Evolutionary conservation across 2,113 vertebrate genomes (phyloP).

Genomic region (Pseudopodoces humilis): DNA sequence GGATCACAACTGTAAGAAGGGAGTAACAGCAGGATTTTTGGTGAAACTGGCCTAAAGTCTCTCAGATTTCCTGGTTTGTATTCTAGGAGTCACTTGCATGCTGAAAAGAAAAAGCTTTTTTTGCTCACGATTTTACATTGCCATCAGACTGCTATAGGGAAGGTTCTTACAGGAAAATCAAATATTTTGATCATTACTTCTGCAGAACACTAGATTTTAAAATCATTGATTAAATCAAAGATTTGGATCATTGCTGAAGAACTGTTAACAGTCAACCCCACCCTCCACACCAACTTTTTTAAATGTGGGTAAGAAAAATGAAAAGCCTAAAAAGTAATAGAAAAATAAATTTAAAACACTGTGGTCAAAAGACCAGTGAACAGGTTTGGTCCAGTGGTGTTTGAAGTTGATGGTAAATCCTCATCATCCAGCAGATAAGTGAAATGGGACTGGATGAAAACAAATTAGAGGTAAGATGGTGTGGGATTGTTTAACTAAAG

Average conservation of each 20-base stretch:
- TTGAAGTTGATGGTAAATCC: not conserved
- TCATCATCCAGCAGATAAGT: not conserved
- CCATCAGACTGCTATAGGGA: not conserved
- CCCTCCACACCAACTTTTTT: not conserved
- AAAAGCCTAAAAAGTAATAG: not conserved
- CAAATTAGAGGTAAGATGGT: not conserved
- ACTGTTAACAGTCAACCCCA: not conserved
- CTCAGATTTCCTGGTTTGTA: not conserved
- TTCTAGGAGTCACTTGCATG: not conserved
- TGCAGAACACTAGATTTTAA: not conserved
- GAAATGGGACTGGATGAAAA: not conserved
- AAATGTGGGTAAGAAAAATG: not conserved
- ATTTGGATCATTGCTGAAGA: not conserved
- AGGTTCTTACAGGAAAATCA: not conserved
- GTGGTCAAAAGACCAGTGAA: not conserved
- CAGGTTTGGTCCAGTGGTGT: not conserved
- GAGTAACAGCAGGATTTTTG: not conserved
- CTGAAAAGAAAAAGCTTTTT: not conserved
- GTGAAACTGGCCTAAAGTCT: not conserved
- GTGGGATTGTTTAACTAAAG: not conserved
- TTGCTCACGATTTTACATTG: not conserved
- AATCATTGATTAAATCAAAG: not conserved
- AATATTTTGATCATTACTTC: not conserved
- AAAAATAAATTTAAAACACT: not conserved
- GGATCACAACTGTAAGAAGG: not conserved